Evolutionary conservation across 2,888 invertebrate species (phyloP).

Genomic region (Mamestra brassicae): DNA sequence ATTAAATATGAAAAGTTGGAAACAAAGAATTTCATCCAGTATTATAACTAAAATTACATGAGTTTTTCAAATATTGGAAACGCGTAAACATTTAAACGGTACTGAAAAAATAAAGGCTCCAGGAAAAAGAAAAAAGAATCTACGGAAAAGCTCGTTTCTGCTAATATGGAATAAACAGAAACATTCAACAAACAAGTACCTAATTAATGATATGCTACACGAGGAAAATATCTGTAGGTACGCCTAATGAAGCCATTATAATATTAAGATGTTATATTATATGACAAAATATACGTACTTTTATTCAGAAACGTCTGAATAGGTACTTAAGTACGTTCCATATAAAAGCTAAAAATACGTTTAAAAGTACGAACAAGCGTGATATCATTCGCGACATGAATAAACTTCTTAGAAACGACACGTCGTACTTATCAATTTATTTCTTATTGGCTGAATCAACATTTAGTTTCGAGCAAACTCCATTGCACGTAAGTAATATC

Average conservation of each 20-base stretch:
- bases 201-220: conserved; percentile 8
- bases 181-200: conserved; percentile 21
- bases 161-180: neutral
- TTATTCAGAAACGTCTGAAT: conserved; percentile 20
- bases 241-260: conserved; percentile 35
- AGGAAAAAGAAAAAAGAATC: conserved; percentile 8
- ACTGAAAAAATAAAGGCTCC: neutral
- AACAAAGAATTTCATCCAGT: neutral
- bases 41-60: neutral
- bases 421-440: conserved; percentile 57
- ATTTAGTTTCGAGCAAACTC: conserved; percentile 54
- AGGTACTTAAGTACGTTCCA: neutral
- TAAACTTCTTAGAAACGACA: conserved; percentile 52
- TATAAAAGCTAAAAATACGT: conserved; percentile 42
- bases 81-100: neutral
- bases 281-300: neutral
- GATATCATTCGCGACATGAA: conserved; percentile 51
- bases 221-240: conserved; percentile 12
- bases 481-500: conserved; percentile 53
- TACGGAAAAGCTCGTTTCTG: neutral
- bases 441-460: conserved; percentile 59
- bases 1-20: conserved; percentile 7
- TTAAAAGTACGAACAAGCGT: conserved; percentile 38
- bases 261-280: neutral
- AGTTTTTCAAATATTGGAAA: neutral